Evolutionary conservation across 2,888 invertebrate genomes (phyloP), one percentile per base, ranked within the genome.

Genomic region (Gastrophysa polygoni): DNA sequence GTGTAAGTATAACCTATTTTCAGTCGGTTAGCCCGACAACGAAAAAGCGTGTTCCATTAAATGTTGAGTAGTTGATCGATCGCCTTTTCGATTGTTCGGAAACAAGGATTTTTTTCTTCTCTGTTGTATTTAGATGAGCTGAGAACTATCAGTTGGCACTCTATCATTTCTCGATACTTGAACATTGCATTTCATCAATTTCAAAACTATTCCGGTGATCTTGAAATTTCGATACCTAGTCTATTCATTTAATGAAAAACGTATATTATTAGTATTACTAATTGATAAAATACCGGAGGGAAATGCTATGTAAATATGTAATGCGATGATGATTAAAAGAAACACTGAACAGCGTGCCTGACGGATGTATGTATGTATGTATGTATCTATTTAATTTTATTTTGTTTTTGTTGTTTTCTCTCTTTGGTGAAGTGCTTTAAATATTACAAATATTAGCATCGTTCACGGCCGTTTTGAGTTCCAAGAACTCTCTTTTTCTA

Each of bases 371-470:
- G 68, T 66, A 68, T 69, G 66, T 71, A 64, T 20, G n/a, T 17
- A 50, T 50, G 28, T 44, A 18, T 46, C 38, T 1, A 68, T 71
- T 68, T 71, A 67, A 63, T 69, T 61, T 63, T 61, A 38, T 29
- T 54, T 18, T 43, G 21, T 38, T 62, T 28, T 29, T 48, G 18
- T 20, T 20, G 38, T 47, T 10, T 24, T 48, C 21, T 24, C 17
- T 18, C 63, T 69, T 73, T 67, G 70, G 78, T 80, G 79, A 80
- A 78, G 73, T 77, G 79, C 77, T 77, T 75, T 71, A 75, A 77
- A 79, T 80, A 79, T 80, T 79, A 66, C 69, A 68, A 76, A 80
- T 80, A 80, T 78, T 75, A 73, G 78, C 75, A 77, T 73, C 66
- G 51, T 75, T 79, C 75, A 72, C 75, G 59, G 44, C 55, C 59